Evolutionary conservation across 2,888 invertebrate genomes (phyloP).

Genomic region (Liopterus haemorrhoidalis): DNA sequence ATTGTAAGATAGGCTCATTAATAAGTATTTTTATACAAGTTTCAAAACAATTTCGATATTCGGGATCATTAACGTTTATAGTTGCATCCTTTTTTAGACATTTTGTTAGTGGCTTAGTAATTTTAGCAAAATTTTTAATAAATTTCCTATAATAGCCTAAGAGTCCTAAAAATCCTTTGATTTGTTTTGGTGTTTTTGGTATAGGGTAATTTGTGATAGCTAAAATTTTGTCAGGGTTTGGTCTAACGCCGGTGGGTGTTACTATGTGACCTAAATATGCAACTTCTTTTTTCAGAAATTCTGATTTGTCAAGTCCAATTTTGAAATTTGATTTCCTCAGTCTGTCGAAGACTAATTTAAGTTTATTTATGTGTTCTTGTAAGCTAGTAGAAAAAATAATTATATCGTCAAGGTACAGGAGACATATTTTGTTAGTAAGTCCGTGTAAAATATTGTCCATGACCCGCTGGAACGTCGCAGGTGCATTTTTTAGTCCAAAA

Average conservation of each 20-base stretch:
- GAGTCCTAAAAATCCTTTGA: constrained; percentile 33
- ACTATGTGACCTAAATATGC: constrained; percentile 37
- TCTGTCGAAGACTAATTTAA: constrained; percentile 31
- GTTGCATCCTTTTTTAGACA: no score
- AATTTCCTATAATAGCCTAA: constrained; percentile 35
- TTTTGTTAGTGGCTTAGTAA: no score
- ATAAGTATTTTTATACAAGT: constrained; percentile 17
- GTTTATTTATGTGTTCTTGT: no score
- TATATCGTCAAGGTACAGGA: constrained; percentile 37
- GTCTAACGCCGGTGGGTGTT: no score
- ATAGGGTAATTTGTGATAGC: constrained; percentile 28
- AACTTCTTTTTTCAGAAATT: constrained; percentile 31
- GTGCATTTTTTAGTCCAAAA: constrained; percentile 33
- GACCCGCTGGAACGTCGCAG: constrained; percentile 32
- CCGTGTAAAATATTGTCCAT: constrained; percentile 34
- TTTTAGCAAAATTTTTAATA: no score
- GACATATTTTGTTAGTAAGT: constrained; percentile 28
- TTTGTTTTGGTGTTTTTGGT: constrained; percentile 32
- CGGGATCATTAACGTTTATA: no score
- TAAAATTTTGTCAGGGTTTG: no score
- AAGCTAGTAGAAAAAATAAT: constrained; percentile 34
- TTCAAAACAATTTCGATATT: constrained; percentile 8
- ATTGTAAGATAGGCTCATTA: constrained; percentile 39
- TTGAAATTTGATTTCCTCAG: constrained; percentile 31
- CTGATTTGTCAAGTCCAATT: constrained; percentile 32